Base-by-base conservation (phyloP, 2,113 vertebrate species). In the Muntiacus muntjak region DNA sequence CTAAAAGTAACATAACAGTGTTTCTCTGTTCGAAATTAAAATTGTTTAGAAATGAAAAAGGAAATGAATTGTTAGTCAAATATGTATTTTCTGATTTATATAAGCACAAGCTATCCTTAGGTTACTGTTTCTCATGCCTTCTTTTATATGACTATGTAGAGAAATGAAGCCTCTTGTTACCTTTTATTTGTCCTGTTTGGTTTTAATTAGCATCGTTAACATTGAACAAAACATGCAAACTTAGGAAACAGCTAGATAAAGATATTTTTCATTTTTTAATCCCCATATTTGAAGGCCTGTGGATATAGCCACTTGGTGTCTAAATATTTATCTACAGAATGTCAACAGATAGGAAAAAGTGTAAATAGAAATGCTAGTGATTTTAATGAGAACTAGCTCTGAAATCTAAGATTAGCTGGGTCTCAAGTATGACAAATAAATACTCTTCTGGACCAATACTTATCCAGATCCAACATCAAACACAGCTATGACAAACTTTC, bases 301-400 rank as follows among this genome's bases (percentile, higher is more conserved):
- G 64, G 50, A 79, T 79, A 62, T 2, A 92, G 47, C 19, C 11
- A 81, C n/a, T 97, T 84, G n/a, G 79, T 90, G n/a, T 76, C 78
- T 94, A 97, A 98, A 96, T 96, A 96, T 96, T 96, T 97, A 92
- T 97, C 94, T 91, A 62, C 26, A 91, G 76, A 95, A 62, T 96
- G 76, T 94, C 90, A 94, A 91, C n/a, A 89, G 52, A 82, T 50
- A 71, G 62, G 15, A 82, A 93, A 87, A 97, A 92, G 33, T 87
- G 16, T 81, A 96, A 96, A 97, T 64, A 92, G 85, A 97, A 95
- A 57, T 96, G 87, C 67, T 96, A 45, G 15, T 62, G 67, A 78
- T 97, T 98, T 97, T 97, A 95, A 95, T 96, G 58, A 96, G 64
- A 89, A 21, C n/a, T 81, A 93, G 23, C 62, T 92, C 71, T 94